Evolutionary conservation across 2,113 vertebrate species (phyloP), one percentile per base, ranked within the genome.

Genomic region (Xenus cinereus): DNA sequence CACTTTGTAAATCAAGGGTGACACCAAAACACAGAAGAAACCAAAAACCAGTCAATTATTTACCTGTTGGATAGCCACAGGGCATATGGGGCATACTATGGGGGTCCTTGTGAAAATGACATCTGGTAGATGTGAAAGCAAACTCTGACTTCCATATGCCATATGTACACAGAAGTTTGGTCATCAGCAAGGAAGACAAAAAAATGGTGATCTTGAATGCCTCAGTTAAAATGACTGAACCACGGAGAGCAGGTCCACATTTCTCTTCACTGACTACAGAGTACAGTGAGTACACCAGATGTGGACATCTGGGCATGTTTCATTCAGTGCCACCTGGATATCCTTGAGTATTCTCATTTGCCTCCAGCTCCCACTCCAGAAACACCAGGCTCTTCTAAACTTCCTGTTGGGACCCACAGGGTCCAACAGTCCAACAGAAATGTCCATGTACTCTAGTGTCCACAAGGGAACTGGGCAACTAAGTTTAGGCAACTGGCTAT

Each of bases 1-100:
- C 0, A 0, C 7, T 77, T 77, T 75, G 17, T 84, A 81, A 78
- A 0, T 0, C 9, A 35, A 87, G 5, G 7, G 20, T 71, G 28
- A 54, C 35, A 19, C 14, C 23, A 64, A 84, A 82, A 45, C 7
- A 26, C 19, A 35, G 56, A 45, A 33, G 41, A 64, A 79, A 22
- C 7, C 6, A 28, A 43, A 59, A 75, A 24, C 21, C 22, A n/a
- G 57, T 39, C 30, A 50, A 32, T 63, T 37, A 26, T 39, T 50
- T 39, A 51, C 39, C 68, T 48, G 2, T 53, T 72, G 48, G 2
- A 27, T n/a, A 72, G 28, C n/a, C 45, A 71, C 9, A 60, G 48
- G 37, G 8, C 11, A 67, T 27, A 43, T 17, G 32, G 15, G 26
- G 4, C 27, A 39, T 63, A 24, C 4, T 66, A 2, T 35, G 8